phyloP scores from a whole-genome alignment of 2,113 vertebrate species.

The Heteronetta atricapilla region DNA sequence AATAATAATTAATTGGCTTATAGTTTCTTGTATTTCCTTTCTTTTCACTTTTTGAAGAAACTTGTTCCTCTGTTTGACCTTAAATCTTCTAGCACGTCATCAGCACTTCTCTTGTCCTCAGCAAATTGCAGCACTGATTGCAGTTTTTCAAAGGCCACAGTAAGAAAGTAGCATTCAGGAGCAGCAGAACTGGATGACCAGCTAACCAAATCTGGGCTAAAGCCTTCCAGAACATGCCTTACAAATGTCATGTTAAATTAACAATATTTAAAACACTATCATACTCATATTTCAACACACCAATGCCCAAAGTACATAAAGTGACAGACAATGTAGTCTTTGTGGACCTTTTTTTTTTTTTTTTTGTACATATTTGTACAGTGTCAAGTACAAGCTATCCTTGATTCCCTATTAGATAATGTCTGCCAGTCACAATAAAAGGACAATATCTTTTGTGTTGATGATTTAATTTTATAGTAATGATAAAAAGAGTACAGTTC shows the following conservation, averaged over 20 bases:
- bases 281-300: neutral
- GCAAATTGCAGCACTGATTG: neutral
- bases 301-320: neutral
- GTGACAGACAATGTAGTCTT: neutral
- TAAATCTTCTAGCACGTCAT: neutral
- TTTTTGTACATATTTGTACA: neutral
- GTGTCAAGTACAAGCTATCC: neutral
- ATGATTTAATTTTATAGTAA: neutral
- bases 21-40: neutral
- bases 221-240: neutral
- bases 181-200: neutral
- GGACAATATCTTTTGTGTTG: accelerated
- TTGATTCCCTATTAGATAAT: neutral
- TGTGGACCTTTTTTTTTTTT: neutral
- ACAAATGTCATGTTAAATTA: neutral
- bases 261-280: neutral
- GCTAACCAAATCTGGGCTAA: neutral
- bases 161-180: neutral
- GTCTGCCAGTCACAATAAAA: neutral
- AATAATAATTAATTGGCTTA: neutral
- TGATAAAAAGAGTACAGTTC: neutral
- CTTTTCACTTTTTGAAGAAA: neutral
- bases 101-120: neutral
- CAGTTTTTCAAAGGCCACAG: constrained; percentile 30
- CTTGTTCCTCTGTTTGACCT: neutral